Conservation (phyloP, 2,113 vertebrate genomes). For the Channa maculata region DNA sequence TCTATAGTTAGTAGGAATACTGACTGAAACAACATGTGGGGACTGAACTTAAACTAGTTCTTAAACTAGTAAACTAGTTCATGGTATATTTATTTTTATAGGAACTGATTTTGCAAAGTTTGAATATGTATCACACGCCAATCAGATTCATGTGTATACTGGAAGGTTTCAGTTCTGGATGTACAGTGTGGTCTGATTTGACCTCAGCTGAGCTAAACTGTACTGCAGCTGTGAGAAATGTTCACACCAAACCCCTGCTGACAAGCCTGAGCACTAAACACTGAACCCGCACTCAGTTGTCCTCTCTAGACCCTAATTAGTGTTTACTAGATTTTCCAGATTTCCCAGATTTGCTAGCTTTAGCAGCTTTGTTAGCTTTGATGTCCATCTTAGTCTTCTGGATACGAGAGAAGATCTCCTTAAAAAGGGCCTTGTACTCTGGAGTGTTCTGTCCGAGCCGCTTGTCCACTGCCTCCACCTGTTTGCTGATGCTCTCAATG, state of each 20-base stretch:
- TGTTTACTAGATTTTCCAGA: constrained; percentile 78
- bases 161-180: no score
- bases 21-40: background rate
- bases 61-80: background rate
- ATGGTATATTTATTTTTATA: no score
- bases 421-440: constrained; percentile 98
- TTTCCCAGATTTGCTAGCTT: constrained; percentile 78
- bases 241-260: background rate
- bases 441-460: constrained; percentile 95
- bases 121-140: constrained; percentile 29
- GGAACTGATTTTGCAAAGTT: constrained; percentile 6
- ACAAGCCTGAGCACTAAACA: constrained; percentile 12
- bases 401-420: constrained; percentile 98
- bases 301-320: constrained; percentile 4
- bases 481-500: constrained; percentile 91
- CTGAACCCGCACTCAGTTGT: background rate
- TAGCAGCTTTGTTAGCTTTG: constrained; percentile 85
- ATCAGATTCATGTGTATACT: background rate
- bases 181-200: background rate
- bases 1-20: background rate
- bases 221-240: constrained; percentile 3
- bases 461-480: constrained; percentile 94
- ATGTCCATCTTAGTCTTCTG: constrained; percentile 98
- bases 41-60: background rate
- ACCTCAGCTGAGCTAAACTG: constrained; percentile 1